Conservation (phyloP, 1,140 invertebrate species). For the Spodoptera litura region DNA sequence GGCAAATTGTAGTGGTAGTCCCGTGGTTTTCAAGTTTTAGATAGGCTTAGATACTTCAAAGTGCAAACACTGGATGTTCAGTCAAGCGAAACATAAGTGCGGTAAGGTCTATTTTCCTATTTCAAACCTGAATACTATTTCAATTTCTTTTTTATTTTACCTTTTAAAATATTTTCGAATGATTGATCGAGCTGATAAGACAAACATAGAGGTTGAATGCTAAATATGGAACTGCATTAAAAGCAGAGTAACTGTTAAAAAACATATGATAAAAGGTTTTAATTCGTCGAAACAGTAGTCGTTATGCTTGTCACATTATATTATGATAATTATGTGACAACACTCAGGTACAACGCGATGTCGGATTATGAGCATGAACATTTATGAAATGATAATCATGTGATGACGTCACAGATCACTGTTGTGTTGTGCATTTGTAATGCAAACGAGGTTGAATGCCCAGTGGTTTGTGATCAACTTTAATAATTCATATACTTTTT, state of each 20-base stretch:
- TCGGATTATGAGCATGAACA: slow-evolving; percentile 30
- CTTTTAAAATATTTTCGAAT: neutral
- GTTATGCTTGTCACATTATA: slow-evolving; percentile 29
- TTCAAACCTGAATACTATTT: no score
- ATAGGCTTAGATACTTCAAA: neutral
- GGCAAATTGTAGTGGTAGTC: no score
- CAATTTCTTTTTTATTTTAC: no score
- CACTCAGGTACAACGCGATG: neutral
- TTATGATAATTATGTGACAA: slow-evolving; percentile 45
- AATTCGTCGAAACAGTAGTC: slow-evolving; percentile 28
- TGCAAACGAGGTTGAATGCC: slow-evolving; percentile 59
- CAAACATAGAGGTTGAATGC: no score
- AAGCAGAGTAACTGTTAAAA: no score
- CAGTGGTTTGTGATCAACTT: neutral
- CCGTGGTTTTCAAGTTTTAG: neutral
- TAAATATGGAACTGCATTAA: no score
- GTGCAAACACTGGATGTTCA: neutral
- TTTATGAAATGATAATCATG: slow-evolving; percentile 19
- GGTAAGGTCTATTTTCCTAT: neutral
- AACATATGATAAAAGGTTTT: neutral
- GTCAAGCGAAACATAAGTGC: neutral
- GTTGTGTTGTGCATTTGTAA: slow-evolving; percentile 54
- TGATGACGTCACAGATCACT: slow-evolving; percentile 57
- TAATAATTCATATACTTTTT: no score
- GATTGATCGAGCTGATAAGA: neutral